Base-by-base conservation (phyloP, 2,797 vertebrate genomes). In the Cottoperca gobio region DNA sequence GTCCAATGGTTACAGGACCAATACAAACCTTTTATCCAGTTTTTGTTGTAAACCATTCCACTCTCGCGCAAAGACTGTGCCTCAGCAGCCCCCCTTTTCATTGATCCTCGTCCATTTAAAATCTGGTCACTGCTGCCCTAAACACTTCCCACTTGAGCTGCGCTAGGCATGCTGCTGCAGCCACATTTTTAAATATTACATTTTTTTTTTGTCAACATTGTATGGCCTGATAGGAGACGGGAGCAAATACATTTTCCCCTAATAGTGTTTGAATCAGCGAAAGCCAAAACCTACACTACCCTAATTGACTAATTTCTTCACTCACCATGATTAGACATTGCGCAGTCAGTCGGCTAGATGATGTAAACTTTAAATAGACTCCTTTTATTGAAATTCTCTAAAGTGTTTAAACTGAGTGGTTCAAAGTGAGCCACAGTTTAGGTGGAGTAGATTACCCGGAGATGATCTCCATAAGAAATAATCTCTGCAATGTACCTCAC, bases 101-200 rank as follows among this genome's bases (percentile, higher is more conserved):
- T 97, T 96, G 96, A 97, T 97, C 93, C 93, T 92, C 85, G 74
- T 95, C 94, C 94, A 94, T 97, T 97, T 96, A 95, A 95, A 97
- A 95, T 96, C 93, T 95, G 89, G 94, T 96, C 93, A 91, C 95
- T 93, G 90, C 93, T 93, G 93, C 93, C 89, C 92, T 91, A 90
- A 91, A 93, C 92, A 85, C 87, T 87, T 92, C 91, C 94, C 85
- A 82, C 95, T 96, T 95, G 91, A 95, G 92, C 93, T 95, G 89
- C 83, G 88, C 84, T 92, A 90, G 90, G 92, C 93, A 91, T 78
- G 57, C 78, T 83, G 91, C 87, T 90, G 87, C 83, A 81, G 84
- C 78, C 82, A 84, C 81, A 72, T 76, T 93, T 93, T 94, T 91
- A 91, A 95, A 94, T 94, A 93, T 93, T 95, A 33, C 31, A 33